A percentile compares a stretch with the other conserved stretches of the same genome.
These are phyloP conservation scores for Manis javanica DNA, from an alignment of 2,797 vertebrate genomes.

Conservation along the genomic window DNA sequence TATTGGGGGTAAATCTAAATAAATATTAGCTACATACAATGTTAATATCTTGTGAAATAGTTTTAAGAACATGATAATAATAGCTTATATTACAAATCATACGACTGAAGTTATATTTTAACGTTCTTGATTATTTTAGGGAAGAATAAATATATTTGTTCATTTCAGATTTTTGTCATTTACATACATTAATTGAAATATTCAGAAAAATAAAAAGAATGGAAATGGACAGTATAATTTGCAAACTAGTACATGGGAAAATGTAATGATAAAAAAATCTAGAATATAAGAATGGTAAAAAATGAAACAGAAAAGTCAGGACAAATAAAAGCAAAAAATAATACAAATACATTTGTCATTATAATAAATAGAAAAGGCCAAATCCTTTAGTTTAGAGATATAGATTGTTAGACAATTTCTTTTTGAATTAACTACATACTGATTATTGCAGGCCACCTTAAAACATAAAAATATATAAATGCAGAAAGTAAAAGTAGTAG, in stretches of 20 bases:
- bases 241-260: background rate
- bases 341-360: background rate
- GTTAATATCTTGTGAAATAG: background rate
- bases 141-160: background rate
- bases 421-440: background rate
- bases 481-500: background rate
- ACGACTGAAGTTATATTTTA: background rate
- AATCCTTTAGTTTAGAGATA: background rate
- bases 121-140: conserved; percentile 4
- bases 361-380: background rate
- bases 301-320: background rate
- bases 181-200: background rate
- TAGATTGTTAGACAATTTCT: background rate
- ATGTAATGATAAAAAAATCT: background rate
- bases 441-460: background rate
- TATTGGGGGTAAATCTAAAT: background rate
- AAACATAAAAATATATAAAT: conserved; percentile 20
- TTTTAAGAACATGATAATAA: background rate
- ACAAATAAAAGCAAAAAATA: background rate
- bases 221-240: background rate
- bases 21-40: background rate
- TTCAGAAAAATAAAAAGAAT: background rate
- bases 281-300: background rate
- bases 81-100: background rate
- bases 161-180: background rate